A percentile compares a stretch with the other conserved stretches of the same genome.
phyloP scores from a whole-genome alignment of 37 sponge, comb jelly and placozoan species.

The Chondrilla cf. caribensis region DNA sequence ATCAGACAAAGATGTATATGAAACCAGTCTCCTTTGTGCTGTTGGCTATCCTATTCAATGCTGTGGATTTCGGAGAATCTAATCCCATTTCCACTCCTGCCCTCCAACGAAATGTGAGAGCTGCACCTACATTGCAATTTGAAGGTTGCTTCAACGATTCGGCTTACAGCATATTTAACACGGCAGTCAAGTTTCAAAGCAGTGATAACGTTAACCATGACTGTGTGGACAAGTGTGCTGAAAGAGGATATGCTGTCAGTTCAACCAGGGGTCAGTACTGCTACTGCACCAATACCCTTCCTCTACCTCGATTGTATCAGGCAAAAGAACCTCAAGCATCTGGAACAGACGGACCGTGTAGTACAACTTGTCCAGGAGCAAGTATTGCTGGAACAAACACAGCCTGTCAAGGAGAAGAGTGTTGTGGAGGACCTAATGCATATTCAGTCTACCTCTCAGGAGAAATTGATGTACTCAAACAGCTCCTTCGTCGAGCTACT shows the following conservation, averaged over 20 bases:
- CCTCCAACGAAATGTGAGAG: not conserved
- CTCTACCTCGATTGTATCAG: not conserved
- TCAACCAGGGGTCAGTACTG: not conserved
- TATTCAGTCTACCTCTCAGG: slow-evolving; percentile 1
- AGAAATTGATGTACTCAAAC: not conserved
- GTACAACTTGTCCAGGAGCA: not conserved
- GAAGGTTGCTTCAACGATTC: not conserved
- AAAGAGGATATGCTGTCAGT: not conserved
- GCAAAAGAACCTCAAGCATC: not conserved
- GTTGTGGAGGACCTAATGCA: slow-evolving; percentile 9
- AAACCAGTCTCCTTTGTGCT: no score
- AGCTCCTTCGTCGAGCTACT: not conserved
- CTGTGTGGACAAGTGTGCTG: not conserved
- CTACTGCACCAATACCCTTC: not conserved
- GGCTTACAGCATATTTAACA: not conserved
- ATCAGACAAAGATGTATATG: no score
- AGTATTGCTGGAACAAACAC: not conserved
- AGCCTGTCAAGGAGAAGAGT: not conserved
- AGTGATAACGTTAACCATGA: not conserved
- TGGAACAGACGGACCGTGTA: not conserved
- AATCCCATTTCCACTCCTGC: not conserved
- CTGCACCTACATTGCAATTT: not conserved
- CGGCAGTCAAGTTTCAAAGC: not conserved
- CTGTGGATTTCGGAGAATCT: no score
- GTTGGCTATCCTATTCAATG: no score